Conservation (phyloP, 2,888 invertebrate species). For the Drosophila atroscutellata region DNA sequence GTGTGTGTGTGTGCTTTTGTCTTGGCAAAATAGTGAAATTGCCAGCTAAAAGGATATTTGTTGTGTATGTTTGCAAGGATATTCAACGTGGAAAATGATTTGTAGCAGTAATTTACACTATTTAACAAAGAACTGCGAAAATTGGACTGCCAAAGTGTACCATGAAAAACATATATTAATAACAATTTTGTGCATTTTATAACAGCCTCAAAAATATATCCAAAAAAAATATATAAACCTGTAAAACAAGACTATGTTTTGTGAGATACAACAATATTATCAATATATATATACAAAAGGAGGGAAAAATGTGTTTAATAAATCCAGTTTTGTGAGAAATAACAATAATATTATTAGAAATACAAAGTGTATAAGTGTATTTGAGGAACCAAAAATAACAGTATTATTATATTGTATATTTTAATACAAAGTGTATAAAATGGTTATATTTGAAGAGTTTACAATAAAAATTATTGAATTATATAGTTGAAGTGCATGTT, state of each 20-base stretch:
- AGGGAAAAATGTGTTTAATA: not conserved
- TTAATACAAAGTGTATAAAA: not conserved
- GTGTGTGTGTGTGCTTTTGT: not conserved
- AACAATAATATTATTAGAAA: not conserved
- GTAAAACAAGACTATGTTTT: not conserved
- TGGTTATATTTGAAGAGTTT: not conserved
- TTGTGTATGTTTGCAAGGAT: conserved; percentile 20
- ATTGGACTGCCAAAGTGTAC: not conserved
- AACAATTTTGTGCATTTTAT: not conserved
- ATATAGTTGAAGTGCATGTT: not conserved
- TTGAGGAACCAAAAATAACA: not conserved
- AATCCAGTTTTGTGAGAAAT: not conserved
- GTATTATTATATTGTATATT: not conserved
- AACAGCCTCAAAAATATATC: too few species aligned
- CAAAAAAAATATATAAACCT: not conserved
- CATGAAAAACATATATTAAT: not conserved
- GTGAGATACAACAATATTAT: not conserved
- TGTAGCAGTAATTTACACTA: not conserved
- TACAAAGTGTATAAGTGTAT: not conserved
- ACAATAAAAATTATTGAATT: not conserved
- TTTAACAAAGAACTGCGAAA: conserved; percentile 7
- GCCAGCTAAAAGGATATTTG: conserved; percentile 5
- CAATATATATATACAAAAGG: not conserved
- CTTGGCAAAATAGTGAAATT: conserved; percentile 12
- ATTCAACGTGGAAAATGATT: conserved; percentile 13